A percentile compares a stretch with the other conserved stretches of the same genome.
These are phyloP conservation scores for Glaucopsyche alexis DNA, from an alignment of 2,888 invertebrate species.

Conservation along the genomic window DNA sequence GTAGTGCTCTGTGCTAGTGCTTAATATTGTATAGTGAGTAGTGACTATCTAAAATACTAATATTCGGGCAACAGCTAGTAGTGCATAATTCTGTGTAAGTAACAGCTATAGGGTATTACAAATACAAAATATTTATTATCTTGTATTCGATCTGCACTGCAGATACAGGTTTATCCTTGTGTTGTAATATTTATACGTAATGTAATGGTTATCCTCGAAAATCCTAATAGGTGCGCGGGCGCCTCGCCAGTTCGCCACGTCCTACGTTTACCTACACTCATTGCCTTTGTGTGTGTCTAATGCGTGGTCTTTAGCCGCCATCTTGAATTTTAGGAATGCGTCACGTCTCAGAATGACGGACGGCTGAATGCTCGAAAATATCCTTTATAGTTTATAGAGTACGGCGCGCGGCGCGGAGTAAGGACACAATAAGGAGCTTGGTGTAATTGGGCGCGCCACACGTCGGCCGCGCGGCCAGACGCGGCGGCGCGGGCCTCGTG, in stretches of 20 bases:
- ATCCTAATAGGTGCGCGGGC: conserved; percentile 23
- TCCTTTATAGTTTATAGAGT: conserved; percentile 29
- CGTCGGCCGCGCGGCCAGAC: conserved; percentile 56
- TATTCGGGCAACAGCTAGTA: too few relatives aligned
- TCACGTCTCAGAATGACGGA: conserved; percentile 37
- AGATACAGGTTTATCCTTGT: too few relatives aligned
- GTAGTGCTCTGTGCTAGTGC: too few relatives aligned
- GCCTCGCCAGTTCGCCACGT: neutral
- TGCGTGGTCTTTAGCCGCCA: conserved; percentile 41
- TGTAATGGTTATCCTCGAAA: conserved; percentile 21
- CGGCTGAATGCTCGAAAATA: conserved; percentile 21
- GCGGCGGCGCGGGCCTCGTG: conserved; percentile 51
- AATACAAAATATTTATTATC: too few relatives aligned
- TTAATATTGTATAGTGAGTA: too few relatives aligned
- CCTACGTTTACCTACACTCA: conserved; percentile 30
- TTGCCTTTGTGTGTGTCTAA: conserved; percentile 54
- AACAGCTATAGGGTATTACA: too few relatives aligned
- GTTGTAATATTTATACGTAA: neutral
- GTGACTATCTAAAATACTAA: too few relatives aligned
- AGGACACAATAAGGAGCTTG: conserved; percentile 2
- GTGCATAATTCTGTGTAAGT: too few relatives aligned
- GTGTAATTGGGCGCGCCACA: conserved; percentile 30
- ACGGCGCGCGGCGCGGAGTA: neutral
- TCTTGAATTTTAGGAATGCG: conserved; percentile 44
- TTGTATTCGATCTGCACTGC: too few relatives aligned